Evolutionary conservation across 1,140 invertebrate genomes (phyloP).

Genomic region (Cephus cinctus): DNA sequence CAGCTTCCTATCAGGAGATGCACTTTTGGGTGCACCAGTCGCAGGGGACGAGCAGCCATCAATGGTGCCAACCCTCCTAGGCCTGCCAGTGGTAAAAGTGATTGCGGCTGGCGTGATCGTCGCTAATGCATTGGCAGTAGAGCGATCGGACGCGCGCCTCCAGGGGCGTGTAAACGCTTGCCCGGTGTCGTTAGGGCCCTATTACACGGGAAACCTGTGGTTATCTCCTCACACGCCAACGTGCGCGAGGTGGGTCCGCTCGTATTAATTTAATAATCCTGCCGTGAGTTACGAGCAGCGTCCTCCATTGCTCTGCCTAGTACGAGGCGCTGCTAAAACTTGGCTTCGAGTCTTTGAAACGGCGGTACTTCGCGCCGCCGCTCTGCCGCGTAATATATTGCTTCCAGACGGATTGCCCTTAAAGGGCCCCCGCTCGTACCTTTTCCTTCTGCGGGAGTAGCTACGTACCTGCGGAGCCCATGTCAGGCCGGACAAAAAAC

Average conservation of each 20-base stretch:
- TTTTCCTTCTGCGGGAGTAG: constrained; percentile 28
- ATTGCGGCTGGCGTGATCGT: no score
- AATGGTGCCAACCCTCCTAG: no score
- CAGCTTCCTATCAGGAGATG: no score
- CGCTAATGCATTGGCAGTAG: background rate
- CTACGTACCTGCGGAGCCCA: no score
- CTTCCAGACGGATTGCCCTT: constrained; percentile 4
- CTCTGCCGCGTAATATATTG: constrained; percentile 23
- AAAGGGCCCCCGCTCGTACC: constrained; percentile 10
- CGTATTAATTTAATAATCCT: constrained; percentile 36
- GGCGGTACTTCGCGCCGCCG: constrained; percentile 11
- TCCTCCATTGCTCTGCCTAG: background rate
- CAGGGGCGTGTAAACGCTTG: constrained; percentile 20
- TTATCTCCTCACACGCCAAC: constrained; percentile 23
- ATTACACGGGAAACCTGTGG: constrained; percentile 30
- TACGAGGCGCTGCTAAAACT: constrained; percentile 9
- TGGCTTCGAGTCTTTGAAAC: constrained; percentile 3
- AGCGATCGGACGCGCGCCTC: constrained; percentile 7
- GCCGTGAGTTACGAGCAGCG: constrained; percentile 25
- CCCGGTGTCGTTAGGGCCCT: constrained; percentile 28
- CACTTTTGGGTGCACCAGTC: no score
- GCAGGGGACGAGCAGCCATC: no score
- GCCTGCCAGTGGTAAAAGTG: no score
- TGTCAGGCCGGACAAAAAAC: no score
- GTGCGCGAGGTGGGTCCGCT: constrained; percentile 18